Evolutionary conservation across 2,888 invertebrate genomes (phyloP).

Genomic region (Venusia cambrica): DNA sequence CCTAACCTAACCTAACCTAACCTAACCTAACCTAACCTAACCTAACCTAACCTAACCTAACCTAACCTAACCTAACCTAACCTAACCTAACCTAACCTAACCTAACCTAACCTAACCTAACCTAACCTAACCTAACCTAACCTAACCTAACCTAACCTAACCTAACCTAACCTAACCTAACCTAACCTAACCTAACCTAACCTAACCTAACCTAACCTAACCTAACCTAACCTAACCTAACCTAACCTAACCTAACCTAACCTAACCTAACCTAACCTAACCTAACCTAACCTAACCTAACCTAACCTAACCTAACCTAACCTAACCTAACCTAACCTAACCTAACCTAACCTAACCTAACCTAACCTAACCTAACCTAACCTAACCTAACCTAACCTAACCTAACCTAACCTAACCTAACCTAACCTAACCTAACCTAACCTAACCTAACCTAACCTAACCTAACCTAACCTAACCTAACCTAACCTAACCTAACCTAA

Average conservation of each 20-base stretch:
- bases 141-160: slow-evolving; percentile 25
- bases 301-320: slow-evolving; percentile 22
- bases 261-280: slow-evolving; percentile 9
- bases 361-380: too few species aligned
- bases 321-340: slow-evolving; percentile 20
- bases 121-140: too few species aligned
- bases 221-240: slow-evolving; percentile 9
- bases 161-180: slow-evolving; percentile 22
- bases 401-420: too few species aligned
- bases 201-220: slow-evolving; percentile 1
- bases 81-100: slow-evolving; percentile 28
- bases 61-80: slow-evolving; percentile 20
- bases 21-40: slow-evolving; percentile 11
- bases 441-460: too few species aligned
- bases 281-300: slow-evolving; percentile 10
- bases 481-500: too few species aligned
- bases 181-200: slow-evolving; percentile 9
- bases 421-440: too few species aligned
- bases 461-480: too few species aligned
- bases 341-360: slow-evolving; percentile 19
- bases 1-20: slow-evolving; percentile 13
- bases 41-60: slow-evolving; percentile 13
- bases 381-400: too few species aligned
- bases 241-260: slow-evolving; percentile 8
- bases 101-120: slow-evolving; percentile 27